Base-by-base conservation (phyloP, 2,797 vertebrate genomes). In the Halcyon smyrnensis region DNA sequence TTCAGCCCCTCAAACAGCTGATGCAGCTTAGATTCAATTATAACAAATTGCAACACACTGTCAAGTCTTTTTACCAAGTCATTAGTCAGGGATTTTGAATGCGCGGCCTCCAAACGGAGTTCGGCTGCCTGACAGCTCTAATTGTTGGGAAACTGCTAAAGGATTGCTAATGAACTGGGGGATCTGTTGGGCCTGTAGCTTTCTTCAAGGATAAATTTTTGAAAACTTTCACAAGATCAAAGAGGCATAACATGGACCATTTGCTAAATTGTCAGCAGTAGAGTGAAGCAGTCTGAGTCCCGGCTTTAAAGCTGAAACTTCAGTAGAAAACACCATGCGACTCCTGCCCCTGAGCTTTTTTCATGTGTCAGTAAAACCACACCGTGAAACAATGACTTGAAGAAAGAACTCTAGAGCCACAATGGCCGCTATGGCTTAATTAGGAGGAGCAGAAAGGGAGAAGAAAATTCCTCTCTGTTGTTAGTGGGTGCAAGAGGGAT, bases 11-110 rank as follows among this genome's bases (percentile, higher is more conserved):
- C 98, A 98, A 98, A 98, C 98, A 98, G 98, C 98, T 98, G 98
- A 98, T 98, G 98, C 98, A 97, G 98, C 97, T 98, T 98, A 98
- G 98, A 98, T 98, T 98, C 98, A 98, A 98, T 99, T 98, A 99
- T 98, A 98, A 98, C 98, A 98, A 98, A 98, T 98, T 98, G 97
- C 98, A 98, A 98, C 98, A 98, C 95, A 97, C 98, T 98, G 98
- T 99, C 98, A 98, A 98, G 95, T 98, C 98, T 98, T 98, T 98
- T 99, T 98, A 98, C 98, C 98, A 98, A 98, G 98, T 98, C 98
- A 99, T 99, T 99, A 98, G 98, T 98, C 98, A 98, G 98, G 98
- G 98, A 98, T 97, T 97, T 97, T 97, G 97, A 96, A 97, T 88
- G 93, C 51, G 3, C 36, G 53, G 95, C 95, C 96, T 90, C 95